Evolutionary conservation across 1,140 invertebrate genomes (phyloP).

Genomic region (Aphelinus certus): DNA sequence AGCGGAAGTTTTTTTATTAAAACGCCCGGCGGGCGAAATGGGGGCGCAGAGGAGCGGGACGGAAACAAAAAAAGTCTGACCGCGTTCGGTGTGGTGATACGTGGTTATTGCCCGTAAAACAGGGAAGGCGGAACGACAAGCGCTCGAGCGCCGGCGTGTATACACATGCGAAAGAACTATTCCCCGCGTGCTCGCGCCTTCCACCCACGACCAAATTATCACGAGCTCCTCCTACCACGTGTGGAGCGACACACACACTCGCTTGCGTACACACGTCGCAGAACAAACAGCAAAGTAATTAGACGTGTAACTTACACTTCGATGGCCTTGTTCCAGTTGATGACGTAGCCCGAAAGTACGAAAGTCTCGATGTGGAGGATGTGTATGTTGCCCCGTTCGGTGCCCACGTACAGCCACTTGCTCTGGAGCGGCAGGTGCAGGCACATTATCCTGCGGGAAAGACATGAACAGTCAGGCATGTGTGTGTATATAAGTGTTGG

Average conservation of each 20-base stretch:
- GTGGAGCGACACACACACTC: no score
- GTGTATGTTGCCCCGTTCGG: conserved; percentile 97
- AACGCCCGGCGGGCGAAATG: no score
- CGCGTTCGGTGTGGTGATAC: not conserved
- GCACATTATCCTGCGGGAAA: conserved; percentile 83
- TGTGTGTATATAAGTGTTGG: no score
- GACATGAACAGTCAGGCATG: not conserved
- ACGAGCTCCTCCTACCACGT: no score
- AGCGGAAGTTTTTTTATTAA: no score
- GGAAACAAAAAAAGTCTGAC: no score
- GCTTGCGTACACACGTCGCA: no score
- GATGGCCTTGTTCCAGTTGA: conserved; percentile 99
- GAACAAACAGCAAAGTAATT: no score
- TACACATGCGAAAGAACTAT: no score
- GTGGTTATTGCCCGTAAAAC: conserved; percentile 1
- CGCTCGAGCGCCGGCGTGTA: conserved; percentile 23
- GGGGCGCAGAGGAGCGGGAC: no score
- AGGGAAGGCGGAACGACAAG: not conserved
- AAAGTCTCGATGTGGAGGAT: conserved; percentile 97
- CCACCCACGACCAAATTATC: no score
- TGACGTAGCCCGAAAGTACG: conserved; percentile 95
- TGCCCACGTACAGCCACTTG: conserved; percentile 99
- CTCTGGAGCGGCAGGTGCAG: conserved; percentile 94
- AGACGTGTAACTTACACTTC: conserved; percentile 88
- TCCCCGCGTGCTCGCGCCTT: no score